Evolutionary conservation across 2,888 invertebrate species (phyloP), one percentile per base, ranked within the genome.

Genomic region (Selenia dentaria): DNA sequence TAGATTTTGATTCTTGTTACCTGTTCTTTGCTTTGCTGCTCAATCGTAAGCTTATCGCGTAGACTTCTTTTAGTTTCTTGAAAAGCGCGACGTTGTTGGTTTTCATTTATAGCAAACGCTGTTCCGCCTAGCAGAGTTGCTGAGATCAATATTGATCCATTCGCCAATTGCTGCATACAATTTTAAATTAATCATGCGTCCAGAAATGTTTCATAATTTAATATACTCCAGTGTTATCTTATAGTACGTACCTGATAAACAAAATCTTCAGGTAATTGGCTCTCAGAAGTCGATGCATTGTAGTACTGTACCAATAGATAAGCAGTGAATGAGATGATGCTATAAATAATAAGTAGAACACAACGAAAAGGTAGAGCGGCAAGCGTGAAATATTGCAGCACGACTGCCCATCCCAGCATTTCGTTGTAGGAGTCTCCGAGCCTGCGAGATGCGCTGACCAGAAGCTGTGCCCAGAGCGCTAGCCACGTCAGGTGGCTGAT

Each of bases 11-110:
- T n/a, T n/a, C 27, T 16, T 9, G 14, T 48, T 54, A 96, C 97
- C 94, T 97, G 97, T 79, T 98, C 97, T 46, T 96, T 96, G 58
- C 97, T 96, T 81, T 98, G 97, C 75, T 98, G 97, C 83, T 98
- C 98, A 62, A 98, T 97, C 41, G 97, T 95, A 67, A 97, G 93
- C 83, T 97, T 98, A 62, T 97, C 96, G 72, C 97, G 96, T 57
- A 98, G 91, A 66, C 97, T 97, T 82, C 96, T 95, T 70, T 97
- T 95, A 2, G 98, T 97, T 82, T 98, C 97, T 53, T 96, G 91
- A 77, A 98, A 98, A 29, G 98, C 97, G 44, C 95, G 92, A 32
- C 97, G 92, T 71, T 97, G 97, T 81, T 97, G 96, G 58, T 95
- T 94, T 79, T 98, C 97, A 59, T 96, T 96, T 55, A 97, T 91